Percentiles rank a stretch among this genome's conserved stretches.
phyloP scores from a whole-genome alignment of 2,797 vertebrate species.

The Natrix natrix region DNA sequence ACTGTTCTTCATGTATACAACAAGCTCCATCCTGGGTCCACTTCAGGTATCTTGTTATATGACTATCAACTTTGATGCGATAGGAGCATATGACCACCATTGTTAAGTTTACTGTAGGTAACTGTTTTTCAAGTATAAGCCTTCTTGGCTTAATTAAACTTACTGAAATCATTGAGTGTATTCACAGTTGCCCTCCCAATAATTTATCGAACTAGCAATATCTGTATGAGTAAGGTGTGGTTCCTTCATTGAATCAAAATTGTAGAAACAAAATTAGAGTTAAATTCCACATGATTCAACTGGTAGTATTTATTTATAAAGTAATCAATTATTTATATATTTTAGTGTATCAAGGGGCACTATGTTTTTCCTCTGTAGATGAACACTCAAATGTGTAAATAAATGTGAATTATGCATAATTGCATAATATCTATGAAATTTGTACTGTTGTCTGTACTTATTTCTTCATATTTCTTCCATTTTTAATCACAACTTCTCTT shows the following conservation, averaged over 20 bases:
- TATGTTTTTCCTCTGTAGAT: background rate
- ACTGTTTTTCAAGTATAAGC: background rate
- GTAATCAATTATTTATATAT: background rate
- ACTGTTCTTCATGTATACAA: conserved; percentile 99
- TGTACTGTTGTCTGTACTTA: background rate
- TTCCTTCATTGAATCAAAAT: background rate
- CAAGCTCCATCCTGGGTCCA: conserved; percentile 95
- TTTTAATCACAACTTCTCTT: conserved; percentile 1
- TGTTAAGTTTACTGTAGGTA: conserved; percentile 19
- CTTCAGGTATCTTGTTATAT: conserved; percentile 83
- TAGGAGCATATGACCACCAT: conserved; percentile 19
- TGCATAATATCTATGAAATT: background rate
- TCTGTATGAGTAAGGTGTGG: background rate
- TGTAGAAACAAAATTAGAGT: background rate
- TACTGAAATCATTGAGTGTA: background rate
- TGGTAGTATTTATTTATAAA: background rate
- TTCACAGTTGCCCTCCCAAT: background rate
- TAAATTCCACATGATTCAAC: background rate
- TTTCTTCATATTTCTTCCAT: background rate
- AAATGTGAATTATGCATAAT: background rate
- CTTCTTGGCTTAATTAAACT: background rate
- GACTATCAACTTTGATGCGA: background rate
- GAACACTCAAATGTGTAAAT: background rate
- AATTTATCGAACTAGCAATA: background rate
- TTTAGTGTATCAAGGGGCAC: background rate